phyloP scores from a whole-genome alignment of 2,888 invertebrate species.

The Prosopocoilus inquinatus region DNA sequence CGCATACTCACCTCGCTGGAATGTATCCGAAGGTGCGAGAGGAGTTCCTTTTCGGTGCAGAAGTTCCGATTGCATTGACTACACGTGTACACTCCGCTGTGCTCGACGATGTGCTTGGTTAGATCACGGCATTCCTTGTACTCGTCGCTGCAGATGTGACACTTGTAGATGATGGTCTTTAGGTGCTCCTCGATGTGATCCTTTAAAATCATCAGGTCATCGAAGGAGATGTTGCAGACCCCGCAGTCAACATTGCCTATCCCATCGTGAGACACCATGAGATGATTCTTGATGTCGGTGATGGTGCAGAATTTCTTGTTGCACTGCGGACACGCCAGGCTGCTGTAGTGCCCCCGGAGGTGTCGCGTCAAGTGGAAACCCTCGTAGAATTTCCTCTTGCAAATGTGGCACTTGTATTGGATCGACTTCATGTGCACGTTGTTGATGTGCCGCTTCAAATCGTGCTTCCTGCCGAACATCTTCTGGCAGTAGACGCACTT shows the following conservation, averaged over 20 bases:
- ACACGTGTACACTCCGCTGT: conserved; percentile 26
- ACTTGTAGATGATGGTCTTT: conserved; percentile 24
- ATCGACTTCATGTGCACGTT: conserved; percentile 27
- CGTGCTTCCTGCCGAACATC: conserved; percentile 22
- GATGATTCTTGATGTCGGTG: conserved; percentile 25
- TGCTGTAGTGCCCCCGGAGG: conserved; percentile 24
- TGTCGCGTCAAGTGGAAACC: conserved; percentile 26
- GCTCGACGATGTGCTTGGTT: conserved; percentile 27
- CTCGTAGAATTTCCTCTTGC: conserved; percentile 26
- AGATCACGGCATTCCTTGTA: conserved; percentile 27
- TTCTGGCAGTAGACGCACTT: conserved; percentile 27
- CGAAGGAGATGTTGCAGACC: conserved; percentile 22
- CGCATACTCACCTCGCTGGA: conserved; percentile 2
- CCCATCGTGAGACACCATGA: conserved; percentile 19
- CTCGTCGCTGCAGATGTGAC: conserved; percentile 26
- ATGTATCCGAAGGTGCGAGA: conserved; percentile 16
- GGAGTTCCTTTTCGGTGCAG: conserved; percentile 23
- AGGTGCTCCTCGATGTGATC: conserved; percentile 26
- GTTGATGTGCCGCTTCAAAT: conserved; percentile 27
- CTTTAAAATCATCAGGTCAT: conserved; percentile 17
- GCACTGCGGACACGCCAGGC: conserved; percentile 24
- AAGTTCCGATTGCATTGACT: conserved; percentile 22
- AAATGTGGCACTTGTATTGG: conserved; percentile 28
- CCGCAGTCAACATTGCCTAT: conserved; percentile 21
- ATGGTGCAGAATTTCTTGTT: conserved; percentile 22